A percentile compares a stretch with the other conserved stretches of the same genome.
These are phyloP conservation scores for Nephrotoma flavescens DNA, from an alignment of 2,888 invertebrate species.

Conservation along the genomic window DNA sequence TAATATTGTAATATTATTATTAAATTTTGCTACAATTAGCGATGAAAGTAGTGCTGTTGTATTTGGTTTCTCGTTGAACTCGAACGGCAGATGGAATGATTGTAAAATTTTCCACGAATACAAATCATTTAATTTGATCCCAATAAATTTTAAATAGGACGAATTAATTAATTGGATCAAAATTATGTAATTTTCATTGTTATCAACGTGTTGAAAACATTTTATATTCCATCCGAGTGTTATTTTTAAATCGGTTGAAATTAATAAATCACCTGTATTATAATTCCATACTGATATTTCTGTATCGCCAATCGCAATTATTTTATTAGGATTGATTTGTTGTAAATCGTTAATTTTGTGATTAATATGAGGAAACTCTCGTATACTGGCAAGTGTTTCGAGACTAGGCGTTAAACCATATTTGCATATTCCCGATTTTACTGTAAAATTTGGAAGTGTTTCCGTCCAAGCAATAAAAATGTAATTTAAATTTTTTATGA, in stretches of 20 bases:
- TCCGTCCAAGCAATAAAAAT: conserved; percentile 30
- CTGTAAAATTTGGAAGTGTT: conserved; percentile 21
- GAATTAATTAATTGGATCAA: not conserved
- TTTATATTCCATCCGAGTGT: conserved; percentile 22
- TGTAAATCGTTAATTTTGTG: conserved; percentile 25
- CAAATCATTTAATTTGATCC: not conserved
- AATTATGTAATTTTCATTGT: not conserved
- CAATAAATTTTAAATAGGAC: not conserved
- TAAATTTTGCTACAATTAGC: not conserved
- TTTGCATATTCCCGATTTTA: conserved; percentile 26
- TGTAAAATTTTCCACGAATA: conserved; percentile 1
- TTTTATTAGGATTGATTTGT: conserved; percentile 23
- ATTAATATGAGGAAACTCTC: conserved; percentile 27
- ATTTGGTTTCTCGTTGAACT: not conserved
- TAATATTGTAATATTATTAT: not conserved
- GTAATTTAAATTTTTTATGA: conserved; percentile 27
- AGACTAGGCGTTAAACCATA: conserved; percentile 28
- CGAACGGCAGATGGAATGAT: not conserved
- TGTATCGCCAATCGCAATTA: conserved; percentile 27
- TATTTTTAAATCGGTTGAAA: conserved; percentile 27
- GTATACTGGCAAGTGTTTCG: conserved; percentile 28
- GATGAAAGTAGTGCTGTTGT: not conserved
- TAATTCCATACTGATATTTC: conserved; percentile 30
- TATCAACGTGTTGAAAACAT: not conserved
- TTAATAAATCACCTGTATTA: conserved; percentile 28